These are phyloP conservation scores for Tragelaphus scriptus DNA, from an alignment of 2,113 vertebrate genomes.

Conservation along the genomic window DNA sequence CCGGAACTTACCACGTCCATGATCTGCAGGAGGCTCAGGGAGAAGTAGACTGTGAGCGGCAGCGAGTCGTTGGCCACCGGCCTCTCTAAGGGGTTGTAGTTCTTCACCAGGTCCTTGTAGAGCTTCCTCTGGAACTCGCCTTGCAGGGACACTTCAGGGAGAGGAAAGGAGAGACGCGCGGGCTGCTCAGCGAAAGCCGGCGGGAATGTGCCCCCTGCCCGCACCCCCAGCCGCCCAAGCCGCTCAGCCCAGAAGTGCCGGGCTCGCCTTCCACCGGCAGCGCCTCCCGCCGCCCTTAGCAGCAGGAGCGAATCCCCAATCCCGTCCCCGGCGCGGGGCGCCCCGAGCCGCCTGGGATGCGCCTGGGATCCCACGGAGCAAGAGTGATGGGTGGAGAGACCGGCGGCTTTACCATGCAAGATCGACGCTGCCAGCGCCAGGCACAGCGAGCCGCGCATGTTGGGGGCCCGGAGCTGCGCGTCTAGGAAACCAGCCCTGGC, in stretches of 20 bases:
- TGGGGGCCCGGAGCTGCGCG: not conserved
- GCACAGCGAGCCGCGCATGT: slow-evolving; percentile 75
- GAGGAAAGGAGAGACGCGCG: not conserved
- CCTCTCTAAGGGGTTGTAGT: slow-evolving; percentile 90
- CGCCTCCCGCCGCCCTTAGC: not conserved
- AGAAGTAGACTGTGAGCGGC: slow-evolving; percentile 89
- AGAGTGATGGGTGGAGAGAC: not conserved
- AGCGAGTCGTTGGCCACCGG: slow-evolving; percentile 92
- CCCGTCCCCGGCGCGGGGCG: not conserved
- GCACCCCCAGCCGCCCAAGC: not conserved
- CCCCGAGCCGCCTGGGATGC: not conserved
- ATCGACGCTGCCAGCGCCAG: slow-evolving; percentile 75
- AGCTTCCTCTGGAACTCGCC: slow-evolving; percentile 91
- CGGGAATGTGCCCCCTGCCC: not conserved
- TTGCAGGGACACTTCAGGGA: slow-evolving; percentile 87
- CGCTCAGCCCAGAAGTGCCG: not conserved
- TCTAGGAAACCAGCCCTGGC: not conserved
- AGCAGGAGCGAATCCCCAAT: not conserved
- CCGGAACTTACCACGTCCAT: slow-evolving; percentile 92
- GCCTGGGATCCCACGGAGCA: not conserved
- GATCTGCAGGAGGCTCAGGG: slow-evolving; percentile 93
- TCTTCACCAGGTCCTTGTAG: slow-evolving; percentile 84
- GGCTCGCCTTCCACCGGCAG: not conserved
- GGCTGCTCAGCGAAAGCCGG: slow-evolving; percentile 29
- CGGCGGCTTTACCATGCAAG: slow-evolving; percentile 73